Conservation (phyloP, 2,888 invertebrate genomes). For the Drosophila suboccidentalis region DNA sequence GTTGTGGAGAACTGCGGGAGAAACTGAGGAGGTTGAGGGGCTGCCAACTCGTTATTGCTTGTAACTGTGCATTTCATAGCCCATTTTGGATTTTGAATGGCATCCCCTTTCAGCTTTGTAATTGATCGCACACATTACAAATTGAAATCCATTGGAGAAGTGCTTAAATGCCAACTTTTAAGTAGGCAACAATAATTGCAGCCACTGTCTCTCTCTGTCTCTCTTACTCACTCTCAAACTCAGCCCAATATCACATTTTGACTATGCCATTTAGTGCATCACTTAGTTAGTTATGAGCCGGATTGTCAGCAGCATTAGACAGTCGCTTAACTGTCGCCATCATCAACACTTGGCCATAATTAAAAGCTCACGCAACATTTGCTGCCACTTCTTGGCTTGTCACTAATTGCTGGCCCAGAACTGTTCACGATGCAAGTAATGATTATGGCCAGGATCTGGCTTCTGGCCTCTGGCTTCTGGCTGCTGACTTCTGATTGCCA, state of each 20-base stretch:
- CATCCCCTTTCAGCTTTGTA: conserved; percentile 53
- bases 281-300: conserved; percentile 45
- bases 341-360: conserved; percentile 67
- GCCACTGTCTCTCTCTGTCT: not conserved
- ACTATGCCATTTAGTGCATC: conserved; percentile 32
- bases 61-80: conserved; percentile 75
- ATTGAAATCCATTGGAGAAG: conserved; percentile 53
- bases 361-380: conserved; percentile 67
- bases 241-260: not conserved
- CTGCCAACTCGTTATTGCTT: conserved; percentile 71
- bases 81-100: conserved; percentile 41
- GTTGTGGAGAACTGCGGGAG: conserved; percentile 7
- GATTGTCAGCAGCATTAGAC: conserved; percentile 39
- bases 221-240: not conserved
- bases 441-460: conserved; percentile 66
- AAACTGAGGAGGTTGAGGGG: conserved; percentile 1
- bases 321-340: conserved; percentile 58
- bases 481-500: conserved; percentile 15
- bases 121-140: conserved; percentile 74
- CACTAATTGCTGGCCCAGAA: conserved; percentile 65
- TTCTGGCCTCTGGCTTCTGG: not conserved
- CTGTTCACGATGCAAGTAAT: conserved; percentile 66
- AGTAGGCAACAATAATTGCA: conserved; percentile 59
- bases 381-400: conserved; percentile 60
- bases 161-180: conserved; percentile 57